Conservation (phyloP, 2,888 invertebrate genomes). For the Conops quadrifasciatus region DNA sequence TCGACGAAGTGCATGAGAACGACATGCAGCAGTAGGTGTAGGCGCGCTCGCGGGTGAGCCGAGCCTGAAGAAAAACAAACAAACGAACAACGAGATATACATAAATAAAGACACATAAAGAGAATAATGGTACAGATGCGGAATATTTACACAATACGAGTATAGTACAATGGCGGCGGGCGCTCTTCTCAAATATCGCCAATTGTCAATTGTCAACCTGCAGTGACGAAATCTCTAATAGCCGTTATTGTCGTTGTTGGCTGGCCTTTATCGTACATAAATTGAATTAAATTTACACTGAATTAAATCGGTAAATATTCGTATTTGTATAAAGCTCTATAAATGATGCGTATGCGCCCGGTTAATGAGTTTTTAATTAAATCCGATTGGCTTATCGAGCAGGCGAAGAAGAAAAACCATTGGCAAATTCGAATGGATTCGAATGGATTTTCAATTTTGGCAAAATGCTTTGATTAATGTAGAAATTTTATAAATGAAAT, state of each 20-base stretch:
- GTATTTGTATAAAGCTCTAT: not conserved
- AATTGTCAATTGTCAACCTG: too few species aligned
- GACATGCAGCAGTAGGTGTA: not conserved
- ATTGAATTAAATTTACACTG: constrained; percentile 2
- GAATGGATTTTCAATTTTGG: too few species aligned
- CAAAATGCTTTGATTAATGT: too few species aligned
- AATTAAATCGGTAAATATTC: not conserved
- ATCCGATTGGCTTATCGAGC: not conserved
- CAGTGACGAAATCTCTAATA: not conserved
- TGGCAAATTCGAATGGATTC: too few species aligned
- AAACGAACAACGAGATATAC: not conserved
- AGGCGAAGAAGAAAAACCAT: too few species aligned
- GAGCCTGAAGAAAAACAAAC: not conserved
- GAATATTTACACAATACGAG: too few species aligned
- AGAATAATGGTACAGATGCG: not conserved
- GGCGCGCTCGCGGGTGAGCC: not conserved
- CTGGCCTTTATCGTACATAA: not conserved
- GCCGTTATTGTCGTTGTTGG: not conserved
- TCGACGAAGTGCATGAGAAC: not conserved
- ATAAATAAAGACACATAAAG: not conserved
- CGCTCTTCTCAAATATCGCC: too few species aligned
- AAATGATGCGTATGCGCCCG: not conserved
- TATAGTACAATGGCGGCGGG: too few species aligned
- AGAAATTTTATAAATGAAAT: too few species aligned
- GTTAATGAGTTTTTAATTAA: constrained; percentile 15